Base-by-base conservation (phyloP, 2,113 vertebrate genomes). In the Leptobrachium leishanense region DNA sequence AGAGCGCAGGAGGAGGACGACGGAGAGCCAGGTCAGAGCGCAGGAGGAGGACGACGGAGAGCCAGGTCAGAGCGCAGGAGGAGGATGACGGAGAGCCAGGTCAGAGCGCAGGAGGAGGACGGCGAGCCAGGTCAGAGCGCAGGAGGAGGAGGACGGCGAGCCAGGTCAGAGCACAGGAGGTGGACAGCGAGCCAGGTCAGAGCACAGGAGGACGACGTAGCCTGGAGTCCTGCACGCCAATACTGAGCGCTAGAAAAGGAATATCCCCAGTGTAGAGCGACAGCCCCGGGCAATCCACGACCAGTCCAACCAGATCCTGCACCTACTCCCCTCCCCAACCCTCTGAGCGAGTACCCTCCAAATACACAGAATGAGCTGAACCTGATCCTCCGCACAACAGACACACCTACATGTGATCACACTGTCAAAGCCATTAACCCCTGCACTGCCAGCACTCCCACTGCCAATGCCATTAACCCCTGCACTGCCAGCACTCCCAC, bases 271-370 rank as follows among this genome's bases (percentile, higher is more conserved):
- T 20, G 39, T 13, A 5, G 10, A 62, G 3, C 41, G 20, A 44
- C 62, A n/a, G 40, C 70, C 69, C 31, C 11, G 50, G 67, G 70
- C 70, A 43, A 1, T 41, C 67, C 70, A 44, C 53, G 70, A 79
- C 77, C 53, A 68, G 77, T 79, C 77, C 9, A 41, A 79, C 77
- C 70, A 67, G 77, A 66, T 79, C 66, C 41, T 68, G 11, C 40
- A 59, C 63, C 71, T n/a, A n/a, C 62, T 67, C 77, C 72, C 77
- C 12, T 59, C 50, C 40, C 77, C 70, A 74, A 69, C 77, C 77
- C 40, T 62, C 0, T 43, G 70, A 20, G 39, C 31, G 11, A 9
- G 43, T 72, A 44, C n/a, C 54, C 43, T 59, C 55, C 7, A 46
- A 59, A 72, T 71, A 66, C 76, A n/a, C 20, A 50, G 13, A 6